Base-by-base conservation (phyloP, 2,888 invertebrate genomes). In the Oscheius sp. region DNA sequence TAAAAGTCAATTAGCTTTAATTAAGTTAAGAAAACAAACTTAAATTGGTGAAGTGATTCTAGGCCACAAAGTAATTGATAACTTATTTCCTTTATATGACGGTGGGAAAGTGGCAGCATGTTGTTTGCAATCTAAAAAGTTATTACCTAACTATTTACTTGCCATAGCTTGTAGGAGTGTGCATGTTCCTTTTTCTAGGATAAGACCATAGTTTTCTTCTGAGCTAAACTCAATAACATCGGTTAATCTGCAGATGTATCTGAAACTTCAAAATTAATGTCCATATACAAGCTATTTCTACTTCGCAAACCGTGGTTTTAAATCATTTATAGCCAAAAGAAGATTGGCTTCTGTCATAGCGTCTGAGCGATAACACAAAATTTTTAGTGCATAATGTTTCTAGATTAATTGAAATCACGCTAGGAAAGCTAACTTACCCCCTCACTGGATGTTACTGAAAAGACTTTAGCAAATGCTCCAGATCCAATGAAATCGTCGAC, bases 161-260 rank as follows among this genome's bases (percentile, higher is more conserved):
- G 34, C 55, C 55, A 55, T 34, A 20, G 17, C 33, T 15, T 55
- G 34, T 10, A 55, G 34, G 2, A 55, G 17, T 20, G 15, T 34
- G 25, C 34, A 55, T 10, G 37, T 34, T n/a, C 55, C 55, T 55
- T 33, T 55, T 34, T 55, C 34, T 12, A 55, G n/a, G 20, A 55
- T 34, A 8, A 55, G 6, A 15, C 55, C 55, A 55, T 29, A 6
- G n/a, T 23, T 27, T 27, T 8, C n/a, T 12, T 12, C 25, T 6
- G 25, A 10, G 10, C 3, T 12, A n/a, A 52, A 25, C 12, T 52
- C n/a, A 29, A 52, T 27, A 27, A 52, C 29, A 10, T 52, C 52
- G 52, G 15, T 6, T 10, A 52, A 29, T 27, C 29, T 52, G 29
- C 52, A 52, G 15, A 52, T 25, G 27, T 27, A n/a, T 2, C 52